Percentiles rank a stretch among this genome's conserved stretches.
Conservation (phyloP, 2,888 invertebrate species). For the Cepaea hortensis region DNA sequence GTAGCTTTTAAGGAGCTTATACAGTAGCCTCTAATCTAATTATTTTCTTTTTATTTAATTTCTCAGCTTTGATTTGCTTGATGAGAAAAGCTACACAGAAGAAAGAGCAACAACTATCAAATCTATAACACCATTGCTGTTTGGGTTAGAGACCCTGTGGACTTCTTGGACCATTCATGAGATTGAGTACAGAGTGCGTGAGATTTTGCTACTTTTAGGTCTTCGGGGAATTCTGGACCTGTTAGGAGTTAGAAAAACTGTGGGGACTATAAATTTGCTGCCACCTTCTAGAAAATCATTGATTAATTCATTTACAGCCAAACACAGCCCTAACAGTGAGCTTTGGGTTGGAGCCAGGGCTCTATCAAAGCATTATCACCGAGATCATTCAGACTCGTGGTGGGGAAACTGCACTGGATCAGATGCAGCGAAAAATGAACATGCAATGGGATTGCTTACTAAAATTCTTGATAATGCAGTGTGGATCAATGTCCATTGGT, state of each 20-base stretch:
- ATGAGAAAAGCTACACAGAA: constrained; percentile 70
- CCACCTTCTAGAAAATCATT: constrained; percentile 67
- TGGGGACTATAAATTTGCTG: constrained; percentile 69
- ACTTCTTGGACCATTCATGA: constrained; percentile 66
- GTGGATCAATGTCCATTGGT: constrained; percentile 75
- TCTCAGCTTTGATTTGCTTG: constrained; percentile 63
- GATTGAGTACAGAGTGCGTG: constrained; percentile 63
- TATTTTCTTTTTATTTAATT: not conserved
- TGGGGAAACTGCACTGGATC: constrained; percentile 73
- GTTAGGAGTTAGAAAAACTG: constrained; percentile 73
- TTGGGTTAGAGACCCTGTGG: constrained; percentile 64
- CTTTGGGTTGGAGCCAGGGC: constrained; percentile 74
- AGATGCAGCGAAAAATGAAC: constrained; percentile 72
- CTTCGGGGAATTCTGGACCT: constrained; percentile 73
- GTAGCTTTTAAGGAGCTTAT: no score
- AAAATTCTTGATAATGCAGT: constrained; percentile 71
- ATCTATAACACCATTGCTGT: constrained; percentile 65
- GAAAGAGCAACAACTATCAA: constrained; percentile 63
- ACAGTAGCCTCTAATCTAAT: no score
- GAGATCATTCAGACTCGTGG: constrained; percentile 71
- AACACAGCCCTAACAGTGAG: constrained; percentile 66
- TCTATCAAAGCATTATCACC: constrained; percentile 73
- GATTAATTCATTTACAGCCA: constrained; percentile 65
- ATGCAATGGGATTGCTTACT: constrained; percentile 67
- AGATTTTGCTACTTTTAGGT: constrained; percentile 65